Evolutionary conservation across 1,140 invertebrate genomes (phyloP), one percentile per base, ranked within the genome.

Genomic region (Cephus cinctus): DNA sequence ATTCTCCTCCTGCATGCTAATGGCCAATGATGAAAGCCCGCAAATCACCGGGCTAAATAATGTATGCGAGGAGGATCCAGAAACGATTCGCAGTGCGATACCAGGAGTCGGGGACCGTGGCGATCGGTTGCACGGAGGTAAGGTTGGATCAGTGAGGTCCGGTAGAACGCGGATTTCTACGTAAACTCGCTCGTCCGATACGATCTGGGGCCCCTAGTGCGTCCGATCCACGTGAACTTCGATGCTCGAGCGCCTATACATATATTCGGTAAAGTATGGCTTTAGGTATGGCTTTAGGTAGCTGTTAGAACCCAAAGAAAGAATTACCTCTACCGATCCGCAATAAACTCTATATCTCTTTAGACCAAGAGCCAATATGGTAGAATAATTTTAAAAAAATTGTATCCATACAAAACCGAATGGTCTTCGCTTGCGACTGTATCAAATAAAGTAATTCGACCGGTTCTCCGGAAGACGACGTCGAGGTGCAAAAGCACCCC

Each of bases 71-170:
- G 50, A 65, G 65, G 63, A 68, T 71, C 57, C 69, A 63, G 63
- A 60, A 66, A 69, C 69, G 70, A 73, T 73, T 73, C 67, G 64
- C 58, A 65, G 71, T 69, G 70, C 70, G 71, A 74, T 74, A 74
- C 70, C 68, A 65, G 66, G 57, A 62, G 59, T 30, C 63, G 56
- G 56, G 47, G 49, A 46, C 46, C 44, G 58, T 43, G 45, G 41
- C 23, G 27, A 9, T 43, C 25, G 41, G 15, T 12, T 27, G n/a
- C n/a, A n/a, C n/a, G n/a, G 14, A 51, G 64, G 60, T 63, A 59
- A 59, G 60, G 57, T 63, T 40, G 54, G 59, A 54, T 53, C 47
- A 5, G 50, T 45, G 45, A 44, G 54, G 48, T 57, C 11, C 47
- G 46, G 52, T 52, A 56, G 59, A 63, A 67, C 61, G 59, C 58